Evolutionary conservation across 2,113 vertebrate species (phyloP).

Genomic region (Furnarius figulus): DNA sequence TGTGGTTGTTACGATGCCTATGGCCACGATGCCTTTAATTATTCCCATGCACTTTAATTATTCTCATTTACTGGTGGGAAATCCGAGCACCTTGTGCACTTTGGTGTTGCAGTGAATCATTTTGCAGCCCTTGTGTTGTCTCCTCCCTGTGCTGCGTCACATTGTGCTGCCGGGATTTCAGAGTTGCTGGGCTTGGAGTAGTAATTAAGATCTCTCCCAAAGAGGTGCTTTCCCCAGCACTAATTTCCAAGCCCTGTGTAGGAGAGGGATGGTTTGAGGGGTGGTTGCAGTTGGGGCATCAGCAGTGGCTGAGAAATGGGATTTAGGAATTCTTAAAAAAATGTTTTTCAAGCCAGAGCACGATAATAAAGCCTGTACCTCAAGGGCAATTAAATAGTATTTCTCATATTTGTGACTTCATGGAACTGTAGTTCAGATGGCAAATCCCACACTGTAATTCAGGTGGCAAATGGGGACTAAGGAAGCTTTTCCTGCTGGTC

Average conservation of each 20-base stretch:
- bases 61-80: conserved; percentile 5
- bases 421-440: not conserved
- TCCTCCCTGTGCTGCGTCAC: not conserved
- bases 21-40: not conserved
- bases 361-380: not conserved
- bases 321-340: no score
- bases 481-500: not conserved
- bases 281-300: not conserved
- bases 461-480: not conserved
- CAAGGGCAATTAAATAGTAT: not conserved
- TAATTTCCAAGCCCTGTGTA: not conserved
- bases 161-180: not conserved
- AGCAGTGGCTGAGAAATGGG: not conserved
- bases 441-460: not conserved
- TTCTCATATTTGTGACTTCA: not conserved
- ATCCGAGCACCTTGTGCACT: not conserved
- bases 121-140: not conserved
- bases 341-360: not conserved
- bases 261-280: not conserved
- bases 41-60: not conserved
- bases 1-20: not conserved
- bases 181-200: not conserved
- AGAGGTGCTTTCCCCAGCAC: not conserved
- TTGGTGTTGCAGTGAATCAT: not conserved
- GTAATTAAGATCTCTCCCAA: not conserved